Percentiles rank a stretch among this genome's conserved stretches.
These are phyloP conservation scores for Oreotrochilus melanogaster DNA, from an alignment of 2,113 vertebrate species.

Conservation along the genomic window DNA sequence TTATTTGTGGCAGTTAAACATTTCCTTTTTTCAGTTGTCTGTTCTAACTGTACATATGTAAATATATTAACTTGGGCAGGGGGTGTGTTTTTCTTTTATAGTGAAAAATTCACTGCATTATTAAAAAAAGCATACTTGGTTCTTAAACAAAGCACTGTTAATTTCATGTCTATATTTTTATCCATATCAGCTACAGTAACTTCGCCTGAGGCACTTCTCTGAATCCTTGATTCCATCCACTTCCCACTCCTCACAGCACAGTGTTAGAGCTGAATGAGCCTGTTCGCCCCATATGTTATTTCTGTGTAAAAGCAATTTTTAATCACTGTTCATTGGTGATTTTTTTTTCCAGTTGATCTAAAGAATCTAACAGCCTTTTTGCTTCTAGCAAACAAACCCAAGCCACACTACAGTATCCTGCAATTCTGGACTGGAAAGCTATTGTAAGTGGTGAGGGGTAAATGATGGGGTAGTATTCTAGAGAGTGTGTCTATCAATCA, in stretches of 20 bases:
- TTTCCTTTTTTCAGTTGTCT: not conserved
- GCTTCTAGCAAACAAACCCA: not conserved
- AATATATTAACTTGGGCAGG: not conserved
- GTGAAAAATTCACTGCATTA: not conserved
- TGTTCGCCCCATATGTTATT: not conserved
- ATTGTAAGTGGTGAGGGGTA: not conserved
- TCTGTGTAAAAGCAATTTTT: not conserved
- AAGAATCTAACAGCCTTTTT: not conserved
- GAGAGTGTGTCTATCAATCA: not conserved
- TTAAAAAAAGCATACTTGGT: not conserved
- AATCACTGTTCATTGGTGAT: not conserved
- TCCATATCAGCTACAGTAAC: not conserved
- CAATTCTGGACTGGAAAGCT: not conserved
- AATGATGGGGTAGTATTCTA: not conserved
- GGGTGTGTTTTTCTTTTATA: not conserved
- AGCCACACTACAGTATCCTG: not conserved
- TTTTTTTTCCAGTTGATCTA: not conserved
- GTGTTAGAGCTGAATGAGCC: not conserved
- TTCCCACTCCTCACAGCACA: not conserved
- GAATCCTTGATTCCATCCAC: not conserved
- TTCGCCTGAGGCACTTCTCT: not conserved
- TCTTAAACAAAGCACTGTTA: not conserved
- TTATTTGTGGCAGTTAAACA: not conserved
- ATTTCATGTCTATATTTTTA: not conserved
- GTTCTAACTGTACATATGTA: not conserved